Base-by-base conservation (phyloP, 2,797 vertebrate species). In the Anniella stebbinsi region DNA sequence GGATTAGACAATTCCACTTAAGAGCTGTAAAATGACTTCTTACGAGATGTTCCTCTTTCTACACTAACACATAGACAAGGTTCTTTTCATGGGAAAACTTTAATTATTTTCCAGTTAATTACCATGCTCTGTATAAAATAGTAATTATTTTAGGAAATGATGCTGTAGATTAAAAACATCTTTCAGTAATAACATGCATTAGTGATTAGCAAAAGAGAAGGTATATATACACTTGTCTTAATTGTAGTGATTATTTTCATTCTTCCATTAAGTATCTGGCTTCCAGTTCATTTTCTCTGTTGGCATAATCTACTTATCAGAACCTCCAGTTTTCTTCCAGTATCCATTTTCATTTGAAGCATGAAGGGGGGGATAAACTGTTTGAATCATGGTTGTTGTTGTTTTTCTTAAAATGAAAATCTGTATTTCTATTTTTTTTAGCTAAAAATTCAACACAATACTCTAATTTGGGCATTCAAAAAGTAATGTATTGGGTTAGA, bases 1-100 rank as follows among this genome's bases (percentile, higher is more conserved):
- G 93, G 94, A 95, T 96, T 96, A 96, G 92, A 94, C 94, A 94
- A 96, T 95, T 94, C 88, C 93, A 94, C 95, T 93, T 95, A 90
- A 63, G 85, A 89, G 66, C 94, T 95, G 93, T 93, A 96, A 60
- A 93, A 91, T 93, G 73, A 93, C 90, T 94, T 88, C 91, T 92
- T 92, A 89, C 93, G 86, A 93, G 90, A 95, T 95, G 93, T 96
- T 93, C 87, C 93, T 93, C 94, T 93, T 96, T 94, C 93, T 93
- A 80, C 75, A 63, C 83, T 90, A 91, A 76, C 51, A 77, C 88
- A n/a, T 90, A 91, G 28, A 75, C 54, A 91, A 0, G n/a, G 88
- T 85, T 95, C 45, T 95, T 94, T 96, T 92, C 0, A 0, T 93
- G 87, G 95, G 94, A 94, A 92, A 54, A 77, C 92, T 95, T 89